Evolutionary conservation across 1,140 invertebrate species (phyloP), one percentile per base, ranked within the genome.

Genomic region (Pseudobourletiella spinata): DNA sequence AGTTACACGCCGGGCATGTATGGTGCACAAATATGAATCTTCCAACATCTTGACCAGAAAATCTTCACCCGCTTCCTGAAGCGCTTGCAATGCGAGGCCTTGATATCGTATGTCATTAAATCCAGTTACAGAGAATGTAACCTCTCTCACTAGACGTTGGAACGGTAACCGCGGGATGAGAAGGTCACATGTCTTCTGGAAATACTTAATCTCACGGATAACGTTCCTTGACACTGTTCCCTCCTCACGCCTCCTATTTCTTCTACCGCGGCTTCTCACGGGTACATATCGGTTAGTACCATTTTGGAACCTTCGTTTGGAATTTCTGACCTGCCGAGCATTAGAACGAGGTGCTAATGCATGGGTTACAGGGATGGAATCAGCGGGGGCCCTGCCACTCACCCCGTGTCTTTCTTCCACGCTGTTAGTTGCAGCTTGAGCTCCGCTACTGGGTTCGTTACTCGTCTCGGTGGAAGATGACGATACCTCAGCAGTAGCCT

Each of bases 161-260:
- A 82, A 82, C 8, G 81, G 81, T 50, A 80, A 62, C 68, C 81
- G 81, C 56, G 78, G 75, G 68, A 82, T 80, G 52, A 81, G 68
- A 63, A 82, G 71, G 67, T 82, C 81, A 26, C 79, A 82, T 8
- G 78, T 46, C 3, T 30, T 30, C 48, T 58, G 54, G 26, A 58
- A 63, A 2, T 51, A n/a, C 4, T 29, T 15, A 8, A 61, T 55
- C 26, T 61, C 59, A 18, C 24, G 14, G 2, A 59, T 20, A n/a
- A 28, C 43, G n/a, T 15, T 43, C 11, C 3, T 39, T 39, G 35
- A n/a, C n/a, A 11, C 11, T 11, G 35, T 11, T 39, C 35, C 35
- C 35, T 39, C 35, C 35, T 39, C 11, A 39, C 11, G 35, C n/a
- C n/a, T n/a, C n/a, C n/a, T n/a, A n/a, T 39, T 11, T 39, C 35